Percentiles rank a stretch among this genome's conserved stretches.
Evolutionary conservation across 2,113 vertebrate species (phyloP).

Genomic region (Toxotes chatareus): DNA sequence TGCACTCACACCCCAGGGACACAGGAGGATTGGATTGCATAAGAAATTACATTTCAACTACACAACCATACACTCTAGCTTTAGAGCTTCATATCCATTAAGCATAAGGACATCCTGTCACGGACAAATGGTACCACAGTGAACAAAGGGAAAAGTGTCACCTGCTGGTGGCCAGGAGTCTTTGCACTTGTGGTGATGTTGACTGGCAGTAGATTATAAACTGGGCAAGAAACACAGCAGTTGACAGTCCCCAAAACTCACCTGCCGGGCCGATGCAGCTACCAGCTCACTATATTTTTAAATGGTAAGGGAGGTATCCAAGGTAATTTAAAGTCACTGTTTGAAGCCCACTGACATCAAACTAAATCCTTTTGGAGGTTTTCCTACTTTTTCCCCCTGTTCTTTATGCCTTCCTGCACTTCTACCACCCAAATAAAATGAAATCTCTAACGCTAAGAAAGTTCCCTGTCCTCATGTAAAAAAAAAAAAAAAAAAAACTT

Average conservation of each 20-base stretch:
- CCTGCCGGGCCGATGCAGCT: neutral
- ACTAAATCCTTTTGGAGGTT: neutral
- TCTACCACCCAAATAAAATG: conserved; percentile 23
- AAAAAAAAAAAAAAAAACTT: conserved; percentile 31
- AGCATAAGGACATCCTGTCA: conserved; percentile 54
- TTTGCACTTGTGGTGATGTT: conserved; percentile 62
- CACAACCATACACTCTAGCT: conserved; percentile 32
- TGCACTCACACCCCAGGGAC: conserved; percentile 72
- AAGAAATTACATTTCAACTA: conserved; percentile 65
- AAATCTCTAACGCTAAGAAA: conserved; percentile 1
- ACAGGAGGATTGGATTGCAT: conserved; percentile 66
- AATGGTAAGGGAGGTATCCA: neutral
- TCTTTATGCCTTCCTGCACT: conserved; percentile 5
- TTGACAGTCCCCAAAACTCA: neutral
- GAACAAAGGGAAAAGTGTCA: conserved; percentile 84
- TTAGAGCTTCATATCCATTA: conserved; percentile 46
- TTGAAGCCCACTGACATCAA: conserved; percentile 3
- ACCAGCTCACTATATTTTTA: neutral
- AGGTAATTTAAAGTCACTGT: neutral
- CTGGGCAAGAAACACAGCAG: neutral
- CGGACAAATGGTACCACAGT: conserved; percentile 46
- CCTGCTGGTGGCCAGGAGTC: conserved; percentile 78
- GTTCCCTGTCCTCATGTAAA: conserved; percentile 7
- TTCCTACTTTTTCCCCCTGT: neutral
- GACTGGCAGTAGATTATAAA: conserved; percentile 5